phyloP scores from a whole-genome alignment of 2,113 vertebrate genomes.

The Elaphurus davidianus region DNA sequence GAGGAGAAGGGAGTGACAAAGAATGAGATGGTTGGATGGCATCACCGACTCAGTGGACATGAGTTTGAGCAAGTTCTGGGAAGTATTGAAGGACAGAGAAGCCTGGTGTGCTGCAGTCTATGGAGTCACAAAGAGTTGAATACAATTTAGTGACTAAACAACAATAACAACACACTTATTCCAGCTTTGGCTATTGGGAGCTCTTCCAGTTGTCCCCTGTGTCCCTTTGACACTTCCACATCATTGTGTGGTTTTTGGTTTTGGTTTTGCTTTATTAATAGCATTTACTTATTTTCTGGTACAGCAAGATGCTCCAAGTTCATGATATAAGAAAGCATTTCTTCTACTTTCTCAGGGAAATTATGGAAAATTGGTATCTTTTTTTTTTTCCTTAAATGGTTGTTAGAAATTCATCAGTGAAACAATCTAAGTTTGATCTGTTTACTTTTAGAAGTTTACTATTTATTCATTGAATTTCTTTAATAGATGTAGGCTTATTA shows the following conservation, averaged over 20 bases:
- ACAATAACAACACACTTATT: background rate
- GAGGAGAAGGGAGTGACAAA: background rate
- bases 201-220: background rate
- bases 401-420: background rate
- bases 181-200: background rate
- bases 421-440: background rate
- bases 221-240: background rate
- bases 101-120: background rate
- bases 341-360: background rate
- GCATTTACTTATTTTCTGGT: background rate
- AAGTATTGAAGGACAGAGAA: background rate
- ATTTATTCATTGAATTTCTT: background rate
- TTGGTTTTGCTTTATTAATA: background rate
- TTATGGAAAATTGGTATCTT: background rate
- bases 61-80: background rate
- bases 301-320: background rate
- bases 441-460: background rate
- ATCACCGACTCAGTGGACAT: background rate
- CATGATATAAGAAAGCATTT: background rate
- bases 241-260: background rate
- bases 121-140: background rate
- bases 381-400: background rate
- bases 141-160: background rate
- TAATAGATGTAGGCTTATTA: background rate
- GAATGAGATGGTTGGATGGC: background rate